A percentile compares a stretch with the other conserved stretches of the same genome.
phyloP scores from a whole-genome alignment of 2,797 vertebrate species.

The Gadopsis bispinosus region DNA sequence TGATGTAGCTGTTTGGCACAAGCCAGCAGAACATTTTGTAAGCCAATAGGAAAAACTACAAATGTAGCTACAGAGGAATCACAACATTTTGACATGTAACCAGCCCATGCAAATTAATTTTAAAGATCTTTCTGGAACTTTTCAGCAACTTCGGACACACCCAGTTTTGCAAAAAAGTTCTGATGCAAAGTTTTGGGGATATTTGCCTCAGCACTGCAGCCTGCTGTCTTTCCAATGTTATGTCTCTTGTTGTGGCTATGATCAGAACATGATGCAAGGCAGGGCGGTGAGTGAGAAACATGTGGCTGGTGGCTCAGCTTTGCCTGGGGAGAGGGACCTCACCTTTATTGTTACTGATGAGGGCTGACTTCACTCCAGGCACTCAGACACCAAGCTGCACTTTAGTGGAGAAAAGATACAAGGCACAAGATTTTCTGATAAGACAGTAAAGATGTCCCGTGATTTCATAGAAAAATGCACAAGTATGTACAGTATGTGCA shows the following conservation, averaged over 20 bases:
- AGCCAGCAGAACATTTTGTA: constrained; percentile 11
- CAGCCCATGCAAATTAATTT: not conserved
- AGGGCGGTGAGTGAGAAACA: constrained; percentile 79
- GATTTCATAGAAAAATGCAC: constrained; percentile 38
- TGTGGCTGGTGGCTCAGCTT: constrained; percentile 71
- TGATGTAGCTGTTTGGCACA: constrained; percentile 51
- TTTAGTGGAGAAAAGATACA: constrained; percentile 23
- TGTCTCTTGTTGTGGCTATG: constrained; percentile 83
- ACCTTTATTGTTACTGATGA: constrained; percentile 79
- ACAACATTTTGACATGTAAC: constrained; percentile 1
- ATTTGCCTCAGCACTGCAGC: constrained; percentile 72
- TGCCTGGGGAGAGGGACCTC: constrained; percentile 66
- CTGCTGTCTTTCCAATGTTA: constrained; percentile 56
- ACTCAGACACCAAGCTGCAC: constrained; percentile 34
- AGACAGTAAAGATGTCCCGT: constrained; percentile 27
- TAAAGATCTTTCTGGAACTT: constrained; percentile 24
- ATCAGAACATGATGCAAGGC: constrained; percentile 86
- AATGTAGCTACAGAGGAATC: constrained; percentile 30
- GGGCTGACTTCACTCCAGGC: constrained; percentile 66
- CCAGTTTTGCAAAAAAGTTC: constrained; percentile 45
- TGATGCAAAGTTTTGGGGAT: constrained; percentile 79
- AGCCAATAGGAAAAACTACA: constrained; percentile 47
- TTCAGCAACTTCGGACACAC: constrained; percentile 48
- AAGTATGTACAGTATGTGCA: constrained; percentile 28
- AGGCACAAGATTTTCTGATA: constrained; percentile 45